phyloP scores from a whole-genome alignment of 2,797 vertebrate species.

The Euthynnus affinis region DNA sequence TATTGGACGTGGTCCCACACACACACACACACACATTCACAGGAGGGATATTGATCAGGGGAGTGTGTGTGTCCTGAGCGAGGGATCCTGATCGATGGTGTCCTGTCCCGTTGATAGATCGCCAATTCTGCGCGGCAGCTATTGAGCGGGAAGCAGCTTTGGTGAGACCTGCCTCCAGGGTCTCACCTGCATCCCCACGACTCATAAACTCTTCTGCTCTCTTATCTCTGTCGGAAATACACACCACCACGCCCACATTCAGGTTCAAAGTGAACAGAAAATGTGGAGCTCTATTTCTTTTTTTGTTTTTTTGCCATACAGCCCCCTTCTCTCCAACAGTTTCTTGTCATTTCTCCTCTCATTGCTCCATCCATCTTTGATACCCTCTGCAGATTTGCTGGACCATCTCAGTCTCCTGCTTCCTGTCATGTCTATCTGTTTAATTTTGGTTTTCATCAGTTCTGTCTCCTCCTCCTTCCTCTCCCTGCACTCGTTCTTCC shows the following conservation, averaged over 20 bases:
- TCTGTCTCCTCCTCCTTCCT: slow-evolving; percentile 36
- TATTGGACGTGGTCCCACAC: slow-evolving; percentile 51
- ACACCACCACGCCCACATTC: neutral
- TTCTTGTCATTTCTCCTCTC: slow-evolving; percentile 46
- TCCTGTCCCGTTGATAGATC: slow-evolving; percentile 81
- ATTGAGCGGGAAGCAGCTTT: slow-evolving; percentile 76
- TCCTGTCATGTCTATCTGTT: slow-evolving; percentile 51
- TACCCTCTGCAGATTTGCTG: slow-evolving; percentile 45
- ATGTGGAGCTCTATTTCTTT: slow-evolving; percentile 15
- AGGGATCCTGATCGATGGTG: slow-evolving; percentile 79
- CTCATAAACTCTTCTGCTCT: slow-evolving; percentile 31
- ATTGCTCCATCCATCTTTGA: slow-evolving; percentile 55
- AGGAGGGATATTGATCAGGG: slow-evolving; percentile 74
- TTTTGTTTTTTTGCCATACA: neutral
- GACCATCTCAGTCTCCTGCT: slow-evolving; percentile 52
- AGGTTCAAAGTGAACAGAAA: slow-evolving; percentile 28
- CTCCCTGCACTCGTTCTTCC: slow-evolving; percentile 31
- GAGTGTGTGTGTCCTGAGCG: slow-evolving; percentile 64
- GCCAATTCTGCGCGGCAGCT: slow-evolving; percentile 69
- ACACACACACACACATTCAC: slow-evolving; percentile 35
- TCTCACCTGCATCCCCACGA: slow-evolving; percentile 49
- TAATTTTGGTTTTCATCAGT: slow-evolving; percentile 50
- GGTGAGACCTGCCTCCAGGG: slow-evolving; percentile 56
- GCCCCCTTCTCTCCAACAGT: neutral
- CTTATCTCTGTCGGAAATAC: slow-evolving; percentile 23